Base-by-base conservation (phyloP, 2,888 invertebrate genomes). In the Malthinus flaveolus region DNA sequence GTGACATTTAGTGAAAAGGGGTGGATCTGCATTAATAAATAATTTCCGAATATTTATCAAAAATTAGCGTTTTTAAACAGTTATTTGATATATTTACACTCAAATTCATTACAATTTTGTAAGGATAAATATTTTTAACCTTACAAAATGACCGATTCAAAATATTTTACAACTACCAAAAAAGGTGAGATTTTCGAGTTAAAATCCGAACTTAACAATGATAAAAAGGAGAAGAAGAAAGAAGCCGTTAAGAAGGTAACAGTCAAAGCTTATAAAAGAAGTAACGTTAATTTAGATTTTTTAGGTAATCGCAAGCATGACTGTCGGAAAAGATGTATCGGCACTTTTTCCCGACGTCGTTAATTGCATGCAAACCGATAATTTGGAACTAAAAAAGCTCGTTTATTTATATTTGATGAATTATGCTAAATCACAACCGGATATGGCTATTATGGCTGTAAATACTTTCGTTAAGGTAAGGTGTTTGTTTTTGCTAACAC, bases 281-380 rank as follows among this genome's bases (percentile, higher is more conserved):
- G 3, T 12, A 33, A 32, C 7, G 15, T 37, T 36, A 12, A 32
- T 6, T 49, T 37, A 11, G 6, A 32, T 33, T 32, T 63, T 76
- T 53, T 69, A 97, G 90, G 98, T 99, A 12, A 99, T 99, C 75
- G 99, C 99, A 15, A 97, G 97, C 62, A 99, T 99, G 99, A 99
- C 99, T 5, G 99, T 99, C 13, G 99, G 99, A 50, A 99, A 99
- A 83, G 99, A 99, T 86, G 99, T 99, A 0, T 93, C 93, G 0
- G 97, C 98, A 1, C 81, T 99, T 10, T 99, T 99, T 77, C 98
- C 99, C 0, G 99, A 99, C 78, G 99, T 99, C 1, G 97, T 99
- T 31, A 99, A 99, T 81, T 99, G 99, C 78, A 99, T 99, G 98
- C 99, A 99, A 82, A 99, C 99, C 0, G 99, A 99, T 77, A 99